Conservation (phyloP, 2,888 invertebrate species). For the Podotricha telesiphe region DNA sequence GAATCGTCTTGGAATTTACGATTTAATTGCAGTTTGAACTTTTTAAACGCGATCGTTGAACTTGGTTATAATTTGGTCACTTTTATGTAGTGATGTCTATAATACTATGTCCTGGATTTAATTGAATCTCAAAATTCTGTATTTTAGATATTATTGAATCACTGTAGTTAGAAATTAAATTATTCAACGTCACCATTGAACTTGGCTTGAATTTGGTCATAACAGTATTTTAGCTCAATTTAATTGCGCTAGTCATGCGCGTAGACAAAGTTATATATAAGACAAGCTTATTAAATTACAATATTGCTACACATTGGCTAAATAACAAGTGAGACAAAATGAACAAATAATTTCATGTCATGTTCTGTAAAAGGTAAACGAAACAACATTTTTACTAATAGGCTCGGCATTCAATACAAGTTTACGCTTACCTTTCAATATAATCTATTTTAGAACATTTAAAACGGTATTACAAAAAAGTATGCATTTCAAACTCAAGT, state of each 20-base stretch:
- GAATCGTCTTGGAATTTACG: conserved; percentile 79
- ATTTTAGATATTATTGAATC: neutral
- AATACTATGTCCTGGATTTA: no score
- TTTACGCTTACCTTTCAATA: conserved; percentile 8
- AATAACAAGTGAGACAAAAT: conserved; percentile 3
- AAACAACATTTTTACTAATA: conserved; percentile 22
- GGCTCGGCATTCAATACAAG: conserved; percentile 24
- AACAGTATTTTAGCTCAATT: conserved; percentile 40
- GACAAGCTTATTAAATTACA: conserved; percentile 49
- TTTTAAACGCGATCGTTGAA: conserved; percentile 57
- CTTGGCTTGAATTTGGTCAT: neutral
- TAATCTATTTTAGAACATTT: conserved; percentile 11
- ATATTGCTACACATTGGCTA: conserved; percentile 5
- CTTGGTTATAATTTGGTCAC: neutral
- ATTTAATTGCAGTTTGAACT: conserved; percentile 76
- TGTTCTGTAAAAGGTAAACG: conserved; percentile 6
- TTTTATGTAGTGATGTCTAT: no score
- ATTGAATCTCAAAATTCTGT: no score
- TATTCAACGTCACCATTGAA: conserved; percentile 27
- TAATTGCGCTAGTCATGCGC: conserved; percentile 54
- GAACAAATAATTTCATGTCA: neutral
- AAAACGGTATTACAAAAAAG: conserved; percentile 1
- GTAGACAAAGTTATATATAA: conserved; percentile 56
- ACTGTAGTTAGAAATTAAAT: neutral
- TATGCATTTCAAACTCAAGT: conserved; percentile 8